Base-by-base conservation (phyloP, 2,888 invertebrate genomes). In the Nemurella pictetii region DNA sequence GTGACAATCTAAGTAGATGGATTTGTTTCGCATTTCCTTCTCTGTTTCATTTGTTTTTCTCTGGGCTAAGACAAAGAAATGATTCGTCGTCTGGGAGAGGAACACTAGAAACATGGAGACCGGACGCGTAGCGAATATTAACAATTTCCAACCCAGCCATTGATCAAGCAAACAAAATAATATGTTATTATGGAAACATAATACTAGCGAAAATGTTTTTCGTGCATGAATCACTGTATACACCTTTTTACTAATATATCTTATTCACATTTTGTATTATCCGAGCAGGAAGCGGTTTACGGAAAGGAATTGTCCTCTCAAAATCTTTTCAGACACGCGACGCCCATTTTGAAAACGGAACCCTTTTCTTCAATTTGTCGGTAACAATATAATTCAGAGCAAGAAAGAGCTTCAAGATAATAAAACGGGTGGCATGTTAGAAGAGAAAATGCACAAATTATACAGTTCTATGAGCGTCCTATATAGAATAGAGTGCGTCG, bases 251-350 rank as follows among this genome's bases (percentile, higher is more conserved):
- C 5, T 27, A 75, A 75, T 75, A 75, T 75, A 75, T 75, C 75
- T 75, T 75, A 75, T 75, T 75, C 75, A 75, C 26, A 75, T 75
- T 75, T 9, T 75, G 27, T n/a, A 75, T 75, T 75, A 26, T 25
- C 4, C 75, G 5, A 75, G 75, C 75, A 75, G 75, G 75, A 75
- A 20, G 75, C 75, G 75, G 26, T 75, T 75, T 15, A 9, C 75
- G 12, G 75, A 75, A 75, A 75, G 75, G 75, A 75, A 27, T 75
- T 75, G 75, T 75, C 75, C 75, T 75, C 75, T 75, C 28, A 75
- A 75, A 75, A 4, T 75, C 28, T 75, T 75, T 75, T 28, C 27
- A 75, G 75, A 75, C 75, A 75, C 28, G 75, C 75, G n/a, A 75
- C 75, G 75, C 26, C 27, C 75, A 20, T 25, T 9, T n/a, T 75